These are phyloP conservation scores for Takifugu rubripes DNA, from an alignment of 2,797 vertebrate genomes.

Conservation along the genomic window DNA sequence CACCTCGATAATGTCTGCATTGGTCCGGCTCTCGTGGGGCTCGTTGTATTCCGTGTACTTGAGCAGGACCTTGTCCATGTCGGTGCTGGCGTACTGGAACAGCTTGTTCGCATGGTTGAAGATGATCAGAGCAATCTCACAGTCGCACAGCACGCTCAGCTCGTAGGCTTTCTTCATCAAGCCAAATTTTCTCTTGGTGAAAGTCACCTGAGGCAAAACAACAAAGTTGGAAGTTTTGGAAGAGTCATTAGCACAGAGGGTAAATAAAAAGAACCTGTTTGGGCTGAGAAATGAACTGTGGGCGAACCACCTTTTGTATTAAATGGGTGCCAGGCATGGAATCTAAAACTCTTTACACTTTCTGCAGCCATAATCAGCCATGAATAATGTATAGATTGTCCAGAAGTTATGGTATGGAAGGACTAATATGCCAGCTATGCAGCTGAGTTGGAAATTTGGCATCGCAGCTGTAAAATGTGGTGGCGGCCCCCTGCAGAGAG, in stretches of 20 bases:
- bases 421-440: no score
- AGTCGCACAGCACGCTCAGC: conserved; percentile 93
- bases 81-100: conserved; percentile 95
- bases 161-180: conserved; percentile 98
- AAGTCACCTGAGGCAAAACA: conserved; percentile 81
- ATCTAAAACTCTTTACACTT: no score
- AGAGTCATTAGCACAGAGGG: background rate
- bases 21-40: conserved; percentile 94
- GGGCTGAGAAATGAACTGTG: no score
- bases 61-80: conserved; percentile 96
- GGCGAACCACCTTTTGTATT: no score
- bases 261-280: background rate
- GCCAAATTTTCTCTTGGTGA: conserved; percentile 94
- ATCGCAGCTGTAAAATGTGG: conserved; percentile 32
- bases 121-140: conserved; percentile 96
- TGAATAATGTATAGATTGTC: no score
- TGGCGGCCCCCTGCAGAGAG: conserved; percentile 25
- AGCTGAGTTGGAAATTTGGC: conserved; percentile 7
- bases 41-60: conserved; percentile 97
- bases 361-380: no score
- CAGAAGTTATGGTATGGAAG: no score
- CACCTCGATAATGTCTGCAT: conserved; percentile 97
- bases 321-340: no score
- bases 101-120: conserved; percentile 97
- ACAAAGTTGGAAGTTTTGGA: background rate